Conservation (phyloP, 2,797 vertebrate genomes). For the Huso huso region DNA sequence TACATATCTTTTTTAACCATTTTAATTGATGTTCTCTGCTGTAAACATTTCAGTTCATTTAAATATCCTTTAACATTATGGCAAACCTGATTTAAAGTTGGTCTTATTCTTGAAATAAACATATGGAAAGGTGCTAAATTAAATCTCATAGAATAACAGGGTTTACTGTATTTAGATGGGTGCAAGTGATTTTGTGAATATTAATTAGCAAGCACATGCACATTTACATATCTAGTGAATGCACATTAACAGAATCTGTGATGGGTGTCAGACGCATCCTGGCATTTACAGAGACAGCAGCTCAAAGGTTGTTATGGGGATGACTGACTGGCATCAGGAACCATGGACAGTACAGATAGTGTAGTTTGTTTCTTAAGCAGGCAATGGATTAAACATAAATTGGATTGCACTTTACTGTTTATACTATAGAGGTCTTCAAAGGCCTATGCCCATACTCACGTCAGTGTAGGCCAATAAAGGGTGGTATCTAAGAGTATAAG, state of each 20-base stretch:
- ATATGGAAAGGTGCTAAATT: too few relatives aligned
- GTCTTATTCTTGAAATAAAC: too few relatives aligned
- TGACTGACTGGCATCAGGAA: conserved; percentile 22
- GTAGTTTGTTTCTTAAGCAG: conserved; percentile 16
- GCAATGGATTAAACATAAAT: conserved; percentile 21
- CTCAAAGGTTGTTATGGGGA: conserved; percentile 34
- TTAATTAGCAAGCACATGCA: conserved; percentile 28
- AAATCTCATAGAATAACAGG: too few relatives aligned
- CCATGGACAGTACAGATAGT: conserved; percentile 23
- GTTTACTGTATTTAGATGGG: background rate
- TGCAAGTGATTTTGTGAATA: conserved; percentile 17
- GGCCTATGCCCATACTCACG: background rate
- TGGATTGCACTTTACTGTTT: background rate
- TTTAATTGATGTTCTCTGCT: too few relatives aligned
- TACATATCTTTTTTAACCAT: too few relatives aligned
- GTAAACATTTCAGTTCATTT: too few relatives aligned
- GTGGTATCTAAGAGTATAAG: background rate
- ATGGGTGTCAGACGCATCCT: conserved; percentile 24
- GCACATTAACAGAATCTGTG: conserved; percentile 39
- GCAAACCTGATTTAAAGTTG: too few relatives aligned
- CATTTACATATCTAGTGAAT: conserved; percentile 35
- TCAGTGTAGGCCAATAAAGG: background rate
- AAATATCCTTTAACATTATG: too few relatives aligned
- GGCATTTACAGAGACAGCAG: conserved; percentile 17
- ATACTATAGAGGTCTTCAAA: background rate